Evolutionary conservation across 2,113 vertebrate species (phyloP), one percentile per base, ranked within the genome.

Genomic region (Ivindomyrus marchei): DNA sequence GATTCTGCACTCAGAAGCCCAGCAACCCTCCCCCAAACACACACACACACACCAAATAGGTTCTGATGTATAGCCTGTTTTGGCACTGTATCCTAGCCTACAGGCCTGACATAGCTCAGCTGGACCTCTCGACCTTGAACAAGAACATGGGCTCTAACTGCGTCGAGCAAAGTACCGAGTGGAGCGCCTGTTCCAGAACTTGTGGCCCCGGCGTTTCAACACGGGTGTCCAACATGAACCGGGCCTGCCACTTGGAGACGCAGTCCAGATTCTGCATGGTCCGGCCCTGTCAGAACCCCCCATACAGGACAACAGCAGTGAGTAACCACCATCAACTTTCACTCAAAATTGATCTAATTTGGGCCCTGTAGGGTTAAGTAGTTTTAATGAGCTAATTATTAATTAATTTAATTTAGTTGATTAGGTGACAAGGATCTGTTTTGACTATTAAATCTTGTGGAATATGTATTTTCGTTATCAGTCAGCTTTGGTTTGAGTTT

Each of bases 181-280:
- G 97, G 97, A 95, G 96, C 0, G 90, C 96, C 89, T 98, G 97
- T 90, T 97, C 97, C 0, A 92, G 91, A 91, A 96, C 94, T 92
- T 97, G 97, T 2, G 97, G 96, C 6, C 36, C 96, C 52, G 97
- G 97, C 13, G 88, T 97, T 45, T 94, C 97, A 21, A 95, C 91
- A 9, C 95, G 97, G 0, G 92, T 96, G 83, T 95, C 96, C 89
- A 97, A 97, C 93, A 95, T 95, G 93, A 97, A 98, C 92, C 91
- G 1, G 49, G 93, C 90, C 91, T 98, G 97, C 91, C 92, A 94
- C 15, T 92, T 97, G 92, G 96, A 97, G 94, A 94, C 93, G 0
- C 95, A 97, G 93, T 91, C 91, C 84, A 94, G 95, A 77, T 94
- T 97, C 70, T 98, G 97, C 89, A 21, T 95, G 88, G 27, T 90